Evolutionary conservation across 2,113 vertebrate genomes (phyloP), one percentile per base, ranked within the genome.

Genomic region (Pteronura brasiliensis): DNA sequence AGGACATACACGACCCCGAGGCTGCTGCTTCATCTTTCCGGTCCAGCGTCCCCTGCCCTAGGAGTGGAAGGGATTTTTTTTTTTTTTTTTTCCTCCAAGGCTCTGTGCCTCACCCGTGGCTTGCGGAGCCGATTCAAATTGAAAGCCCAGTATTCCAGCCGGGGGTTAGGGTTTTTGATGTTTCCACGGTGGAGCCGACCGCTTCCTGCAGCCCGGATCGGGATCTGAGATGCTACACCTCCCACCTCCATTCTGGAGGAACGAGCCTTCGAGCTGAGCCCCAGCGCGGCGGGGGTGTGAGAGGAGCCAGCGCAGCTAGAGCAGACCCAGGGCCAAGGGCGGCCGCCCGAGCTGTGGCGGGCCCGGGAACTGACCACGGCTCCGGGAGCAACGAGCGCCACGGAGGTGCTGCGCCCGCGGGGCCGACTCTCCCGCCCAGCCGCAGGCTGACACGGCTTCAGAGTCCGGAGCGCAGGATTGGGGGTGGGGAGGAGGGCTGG

Each of bases 321-420:
- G 47, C 25, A 4, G 31, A 80, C 39, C 34, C 7, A 9, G 77
- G 93, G 61, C 90, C 12, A 17, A 7, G 13, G 49, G 27, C 31
- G 29, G 2, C 6, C 1, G 20, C 39, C 44, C 20, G 25, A 31
- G 34, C 8, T n/a, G 44, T 0, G 25, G n/a, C 31, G 9, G 12
- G 42, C 25, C 0, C 6, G 8, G 47, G 65, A 14, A 5, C 89
- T 12, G 49, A 39, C 52, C 49, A 10, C 82, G 9, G 71, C 88
- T 63, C 59, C 0, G 0, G 31, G 7, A 65, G 69, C 21, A 7
- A 0, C 2, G 7, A 31, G 39, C 3, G 21, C 49, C 0, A 6
- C 44, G 18, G 96, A 94, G 95, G 93, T 89, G 95, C 47, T 9
- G 87, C 36, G 63, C 61, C 18, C 3, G 14, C 18, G 29, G 47